These are phyloP conservation scores for Conus canariensis DNA, from an alignment of 2,888 invertebrate species.

Conservation along the genomic window DNA sequence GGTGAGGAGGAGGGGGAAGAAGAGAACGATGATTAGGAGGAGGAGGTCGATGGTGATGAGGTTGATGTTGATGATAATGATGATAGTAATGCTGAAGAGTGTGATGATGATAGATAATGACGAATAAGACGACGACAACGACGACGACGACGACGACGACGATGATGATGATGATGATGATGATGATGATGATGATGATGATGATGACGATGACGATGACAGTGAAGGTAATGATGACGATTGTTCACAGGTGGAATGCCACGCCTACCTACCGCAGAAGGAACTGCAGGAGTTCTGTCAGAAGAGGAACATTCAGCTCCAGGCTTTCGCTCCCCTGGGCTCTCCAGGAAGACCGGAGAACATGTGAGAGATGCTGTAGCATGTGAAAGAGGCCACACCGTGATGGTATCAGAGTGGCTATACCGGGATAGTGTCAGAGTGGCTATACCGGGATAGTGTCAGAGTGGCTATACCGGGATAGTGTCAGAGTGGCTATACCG, in stretches of 20 bases:
- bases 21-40: too few species aligned
- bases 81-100: background rate
- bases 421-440: too few species aligned
- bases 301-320: conserved; percentile 40
- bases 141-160: background rate
- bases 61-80: background rate
- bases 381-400: too few species aligned
- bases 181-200: conserved; percentile 30
- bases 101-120: background rate
- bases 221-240: background rate
- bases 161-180: background rate
- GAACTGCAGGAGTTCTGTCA: conserved; percentile 49
- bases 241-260: conserved; percentile 37
- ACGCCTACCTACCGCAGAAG: conserved; percentile 52
- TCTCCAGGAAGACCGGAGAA: conserved; percentile 44
- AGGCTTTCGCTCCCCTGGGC: conserved; percentile 50
- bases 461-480: too few species aligned
- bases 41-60: too few species aligned
- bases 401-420: too few species aligned
- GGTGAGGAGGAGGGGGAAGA: too few species aligned
- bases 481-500: too few species aligned
- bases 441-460: too few species aligned
- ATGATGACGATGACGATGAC: conserved; percentile 5
- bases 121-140: too few species aligned
- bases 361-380: conserved; percentile 32